Base-by-base conservation (phyloP, 2,888 invertebrate species). In the Anaspis maculata region DNA sequence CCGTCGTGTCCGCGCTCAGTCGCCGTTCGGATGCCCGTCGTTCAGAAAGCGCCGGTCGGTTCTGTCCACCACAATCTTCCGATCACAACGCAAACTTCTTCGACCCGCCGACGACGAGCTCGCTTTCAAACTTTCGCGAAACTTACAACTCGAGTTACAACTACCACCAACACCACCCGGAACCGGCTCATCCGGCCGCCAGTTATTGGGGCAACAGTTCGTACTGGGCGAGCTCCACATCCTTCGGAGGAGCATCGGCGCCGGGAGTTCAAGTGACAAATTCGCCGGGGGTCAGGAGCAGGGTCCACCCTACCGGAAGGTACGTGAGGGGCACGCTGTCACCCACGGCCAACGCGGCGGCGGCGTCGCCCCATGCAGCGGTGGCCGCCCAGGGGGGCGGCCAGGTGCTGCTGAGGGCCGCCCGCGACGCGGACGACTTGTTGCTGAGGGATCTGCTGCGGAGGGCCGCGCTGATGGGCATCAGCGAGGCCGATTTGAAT, bases 351-450 rank as follows among this genome's bases (percentile, higher is more conserved):
- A 59, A 54, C 49, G 51, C 59, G 33, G 47, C 51, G 40, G 54
- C 57, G 48, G 51, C 59, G 33, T 47, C 51, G 39, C 54, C 57
- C 44, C 56, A 57, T 42, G 51, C 51, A 47, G n/a, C n/a, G n/a
- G n/a, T n/a, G n/a, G 55, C 57, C 44, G 48, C 51, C 30, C 50
- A 54, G 23, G 57, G 57, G 24, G 57, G 52, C 33, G 61, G 58
- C 32, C 56, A 54, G 45, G 57, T 69, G 46, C 65, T 74, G 32
- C 58, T 74, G 34, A 62, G 67, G 61, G 73, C 73, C 25, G 71
- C 73, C 35, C 66, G 70, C 37, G 72, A 73, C 52, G 70, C 66
- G 15, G 73, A 73, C 45, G 72, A 73, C 39, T 54, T 57, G 13
- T 48, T 57, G 13, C 54, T 73, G 24, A 59, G 59, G 39, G 67